Evolutionary conservation across 35 echinoderm and acorn worm genomes (phyloP), one percentile per base, ranked within the genome.

Genomic region (Lytechinus variegatus): DNA sequence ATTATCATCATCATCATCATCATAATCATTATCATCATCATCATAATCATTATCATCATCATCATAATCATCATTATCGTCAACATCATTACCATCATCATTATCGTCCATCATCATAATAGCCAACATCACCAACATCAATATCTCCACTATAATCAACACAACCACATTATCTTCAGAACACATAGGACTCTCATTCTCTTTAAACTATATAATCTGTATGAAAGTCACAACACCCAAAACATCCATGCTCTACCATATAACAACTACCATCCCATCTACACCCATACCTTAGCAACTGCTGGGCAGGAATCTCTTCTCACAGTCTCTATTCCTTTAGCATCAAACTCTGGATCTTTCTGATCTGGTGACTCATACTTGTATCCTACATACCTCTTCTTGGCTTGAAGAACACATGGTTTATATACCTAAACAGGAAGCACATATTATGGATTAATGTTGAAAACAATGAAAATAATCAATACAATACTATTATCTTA

Each of bases 301-400:
- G 98, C 98, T 44, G 97, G 98, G 88, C 98, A 99, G 8, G 94
- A 90, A 52, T 99, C 98, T 89, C 98, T 95, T 27, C 98, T 95
- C 33, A 99, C 96, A 4, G 98, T 99, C 92, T 99, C 98, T 53
- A 99, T 99, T 8, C 98, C 98, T 89, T 99, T 99, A 27, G 98
- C 98, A 94, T 99, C 98, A 92, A 97, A 97, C 8, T 95, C 96
- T 58, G 98, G 98, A 55, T 99, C 98, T 53, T 53, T 87, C 87
- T 99, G 98, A 93, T 98, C 97, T 14, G 96, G 95, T 14, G 97
- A 96, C 66, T 99, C 97, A 54, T 99, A 99, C 90, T 95, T 99
- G 86, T 97, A 99, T 5, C 98, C 97, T 8, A 99, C 98, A 55
- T 99, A 99, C 14, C 98, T 96, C 56, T 99, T 99, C 98, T 99